Percentiles rank a stretch among this genome's conserved stretches.
These are phyloP conservation scores for Nasonia oneida DNA, from an alignment of 2,888 invertebrate species.

Conservation along the genomic window DNA sequence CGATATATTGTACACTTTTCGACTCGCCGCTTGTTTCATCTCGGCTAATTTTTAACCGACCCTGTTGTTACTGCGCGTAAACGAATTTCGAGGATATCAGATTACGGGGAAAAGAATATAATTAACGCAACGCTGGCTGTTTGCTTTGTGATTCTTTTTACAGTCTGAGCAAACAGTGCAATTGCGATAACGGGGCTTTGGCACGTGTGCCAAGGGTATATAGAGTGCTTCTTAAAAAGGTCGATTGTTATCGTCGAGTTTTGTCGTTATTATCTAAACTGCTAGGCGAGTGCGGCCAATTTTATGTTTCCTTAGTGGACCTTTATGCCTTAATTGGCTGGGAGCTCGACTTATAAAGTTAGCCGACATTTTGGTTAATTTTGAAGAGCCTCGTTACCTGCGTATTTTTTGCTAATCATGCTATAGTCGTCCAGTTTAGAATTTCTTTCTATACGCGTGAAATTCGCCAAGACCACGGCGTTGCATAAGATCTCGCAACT, in stretches of 20 bases:
- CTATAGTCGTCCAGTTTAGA: not conserved
- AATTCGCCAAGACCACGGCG: not conserved
- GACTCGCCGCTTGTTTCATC: not conserved
- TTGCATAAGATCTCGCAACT: not conserved
- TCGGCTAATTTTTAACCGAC: not conserved
- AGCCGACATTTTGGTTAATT: conserved; percentile 9
- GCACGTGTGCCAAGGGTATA: not conserved
- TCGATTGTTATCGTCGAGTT: conserved; percentile 47
- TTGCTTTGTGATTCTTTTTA: conserved; percentile 63
- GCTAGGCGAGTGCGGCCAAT: not conserved
- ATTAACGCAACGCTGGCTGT: not conserved
- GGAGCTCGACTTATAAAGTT: not conserved
- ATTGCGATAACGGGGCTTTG: conserved; percentile 5
- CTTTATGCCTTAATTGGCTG: conserved; percentile 27
- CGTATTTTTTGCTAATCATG: not conserved
- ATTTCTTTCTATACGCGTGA: not conserved
- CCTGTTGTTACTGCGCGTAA: not conserved
- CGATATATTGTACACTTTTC: conserved; percentile 1
- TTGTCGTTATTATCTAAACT: conserved; percentile 50
- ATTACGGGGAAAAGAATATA: not conserved
- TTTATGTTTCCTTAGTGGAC: conserved; percentile 33
- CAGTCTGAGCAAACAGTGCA: conserved; percentile 50
- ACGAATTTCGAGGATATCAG: not conserved
- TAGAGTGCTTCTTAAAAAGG: conserved; percentile 15
- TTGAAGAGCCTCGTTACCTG: not conserved